Percentiles rank a stretch among this genome's conserved stretches.
These are phyloP conservation scores for Brassicogethes aeneus DNA, from an alignment of 2,888 invertebrate genomes.

Conservation along the genomic window DNA sequence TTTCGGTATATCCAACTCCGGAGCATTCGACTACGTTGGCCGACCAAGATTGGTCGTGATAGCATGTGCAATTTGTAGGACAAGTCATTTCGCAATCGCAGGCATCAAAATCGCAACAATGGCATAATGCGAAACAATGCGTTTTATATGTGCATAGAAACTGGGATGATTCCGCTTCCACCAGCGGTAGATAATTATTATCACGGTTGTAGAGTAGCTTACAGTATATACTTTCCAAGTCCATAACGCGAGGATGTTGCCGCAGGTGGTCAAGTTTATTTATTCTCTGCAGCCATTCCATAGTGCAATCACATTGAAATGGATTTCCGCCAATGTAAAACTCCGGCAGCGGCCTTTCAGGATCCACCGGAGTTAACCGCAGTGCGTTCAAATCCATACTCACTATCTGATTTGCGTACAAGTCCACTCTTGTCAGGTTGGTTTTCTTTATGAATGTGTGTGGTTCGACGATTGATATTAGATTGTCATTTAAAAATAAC, in stretches of 20 bases:
- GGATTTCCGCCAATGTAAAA: conserved; percentile 93
- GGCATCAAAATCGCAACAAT: conserved; percentile 94
- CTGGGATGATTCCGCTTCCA: conserved; percentile 80
- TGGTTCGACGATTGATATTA: conserved; percentile 75
- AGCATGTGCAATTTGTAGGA: conserved; percentile 88
- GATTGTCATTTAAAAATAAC: conserved; percentile 82
- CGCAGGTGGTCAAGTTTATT: conserved; percentile 74
- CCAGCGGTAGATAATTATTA: conserved; percentile 73
- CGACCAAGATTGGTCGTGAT: conserved; percentile 89
- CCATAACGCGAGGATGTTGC: conserved; percentile 86
- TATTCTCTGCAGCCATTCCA: conserved; percentile 91
- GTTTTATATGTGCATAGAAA: conserved; percentile 88
- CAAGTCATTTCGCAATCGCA: conserved; percentile 98
- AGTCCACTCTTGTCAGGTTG: conserved; percentile 82
- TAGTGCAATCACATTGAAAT: conserved; percentile 89
- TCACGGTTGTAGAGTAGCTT: conserved; percentile 78
- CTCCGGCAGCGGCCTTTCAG: conserved; percentile 69
- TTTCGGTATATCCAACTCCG: conserved; percentile 66
- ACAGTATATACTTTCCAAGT: conserved; percentile 82
- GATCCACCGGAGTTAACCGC: conserved; percentile 70
- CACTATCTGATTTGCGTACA: conserved; percentile 86
- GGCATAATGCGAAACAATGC: conserved; percentile 89
- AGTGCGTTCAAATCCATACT: conserved; percentile 85
- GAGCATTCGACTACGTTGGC: conserved; percentile 91
- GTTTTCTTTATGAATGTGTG: conserved; percentile 83